Evolutionary conservation across 2,888 invertebrate genomes (phyloP), one percentile per base, ranked within the genome.

Genomic region (Cephus runcator): DNA sequence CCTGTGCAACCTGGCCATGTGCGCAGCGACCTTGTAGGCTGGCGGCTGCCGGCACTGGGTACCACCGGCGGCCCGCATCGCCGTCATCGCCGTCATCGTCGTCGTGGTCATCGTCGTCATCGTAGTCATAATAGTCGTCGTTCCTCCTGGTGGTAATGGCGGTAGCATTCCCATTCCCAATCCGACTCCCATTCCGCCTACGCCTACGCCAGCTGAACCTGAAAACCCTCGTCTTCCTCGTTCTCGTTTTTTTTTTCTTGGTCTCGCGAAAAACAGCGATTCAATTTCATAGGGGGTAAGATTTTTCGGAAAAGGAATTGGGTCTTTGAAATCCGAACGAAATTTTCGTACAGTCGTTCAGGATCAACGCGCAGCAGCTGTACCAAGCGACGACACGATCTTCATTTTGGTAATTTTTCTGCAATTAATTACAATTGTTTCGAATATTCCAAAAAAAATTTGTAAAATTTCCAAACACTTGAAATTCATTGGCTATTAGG

Each of bases 21-120:
- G 97, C 77, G 97, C 96, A 76, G 97, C 97, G 84, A 97, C 94
- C 89, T 95, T 96, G 93, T 97, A 97, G 76, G 96, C 95, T 69
- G 96, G 96, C 78, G 96, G 96, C 88, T 96, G 96, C 90, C 96
- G 94, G 81, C 89, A 90, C 80, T 89, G 90, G 71, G 31, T 71
- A 56, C 82, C 79, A 79, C 85, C 85, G 69, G 88, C 87, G 31
- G 87, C 81, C 79, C 90, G 86, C 85, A 88, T 86, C 81, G 83
- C 82, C 74, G 82, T 80, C 75, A 84, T 82, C 74, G 81, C 68
- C 11, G 75, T 75, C 84, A 79, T 78, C 73, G 79, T 80, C 83
- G 82, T 82, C 81, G 81, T 75, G 82, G 83, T 84, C 82, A 84
- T 85, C 79, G 85, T 83, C 76, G 83, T 84, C 82, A 85, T 85